These are phyloP conservation scores for Hoplodrina ambigua DNA, from an alignment of 2,888 invertebrate genomes.

Conservation along the genomic window DNA sequence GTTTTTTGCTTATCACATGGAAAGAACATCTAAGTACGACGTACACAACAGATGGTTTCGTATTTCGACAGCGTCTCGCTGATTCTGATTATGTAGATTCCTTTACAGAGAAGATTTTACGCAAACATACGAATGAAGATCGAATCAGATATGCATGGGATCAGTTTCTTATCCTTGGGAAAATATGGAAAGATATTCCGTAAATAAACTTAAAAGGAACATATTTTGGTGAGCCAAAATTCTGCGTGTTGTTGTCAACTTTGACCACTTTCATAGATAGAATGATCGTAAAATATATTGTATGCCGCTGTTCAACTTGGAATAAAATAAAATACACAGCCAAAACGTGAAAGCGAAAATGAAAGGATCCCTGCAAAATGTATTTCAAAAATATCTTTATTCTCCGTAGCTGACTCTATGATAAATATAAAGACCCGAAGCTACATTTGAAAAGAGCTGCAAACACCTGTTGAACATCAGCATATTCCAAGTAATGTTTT, in stretches of 20 bases:
- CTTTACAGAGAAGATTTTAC: slow-evolving; percentile 83
- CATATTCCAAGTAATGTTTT: slow-evolving; percentile 47
- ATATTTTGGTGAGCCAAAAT: slow-evolving; percentile 64
- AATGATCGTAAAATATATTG: slow-evolving; percentile 54
- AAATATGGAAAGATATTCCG: slow-evolving; percentile 79
- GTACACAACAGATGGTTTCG: slow-evolving; percentile 74
- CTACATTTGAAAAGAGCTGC: slow-evolving; percentile 48
- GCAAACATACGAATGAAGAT: slow-evolving; percentile 86
- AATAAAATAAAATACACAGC: slow-evolving; percentile 55
- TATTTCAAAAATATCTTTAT: slow-evolving; percentile 52
- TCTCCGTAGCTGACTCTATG: slow-evolving; percentile 29
- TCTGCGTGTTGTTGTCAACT: slow-evolving; percentile 58
- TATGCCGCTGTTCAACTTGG: slow-evolving; percentile 44
- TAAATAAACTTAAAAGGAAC: slow-evolving; percentile 78
- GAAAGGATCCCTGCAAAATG: slow-evolving; percentile 31
- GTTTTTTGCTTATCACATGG: slow-evolving; percentile 54
- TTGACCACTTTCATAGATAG: slow-evolving; percentile 54
- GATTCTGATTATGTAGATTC: slow-evolving; percentile 87
- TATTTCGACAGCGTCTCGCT: slow-evolving; percentile 82
- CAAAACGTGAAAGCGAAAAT: slow-evolving; percentile 51
- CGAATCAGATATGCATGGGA: slow-evolving; percentile 87
- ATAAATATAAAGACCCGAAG: slow-evolving; percentile 37
- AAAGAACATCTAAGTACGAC: slow-evolving; percentile 62
- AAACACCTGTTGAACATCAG: slow-evolving; percentile 60
- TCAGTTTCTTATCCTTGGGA: slow-evolving; percentile 82